These are phyloP conservation scores for Hydrozoanthus gracilis DNA, from an alignment of 92 coral and sea anemone genomes.

Conservation along the genomic window DNA sequence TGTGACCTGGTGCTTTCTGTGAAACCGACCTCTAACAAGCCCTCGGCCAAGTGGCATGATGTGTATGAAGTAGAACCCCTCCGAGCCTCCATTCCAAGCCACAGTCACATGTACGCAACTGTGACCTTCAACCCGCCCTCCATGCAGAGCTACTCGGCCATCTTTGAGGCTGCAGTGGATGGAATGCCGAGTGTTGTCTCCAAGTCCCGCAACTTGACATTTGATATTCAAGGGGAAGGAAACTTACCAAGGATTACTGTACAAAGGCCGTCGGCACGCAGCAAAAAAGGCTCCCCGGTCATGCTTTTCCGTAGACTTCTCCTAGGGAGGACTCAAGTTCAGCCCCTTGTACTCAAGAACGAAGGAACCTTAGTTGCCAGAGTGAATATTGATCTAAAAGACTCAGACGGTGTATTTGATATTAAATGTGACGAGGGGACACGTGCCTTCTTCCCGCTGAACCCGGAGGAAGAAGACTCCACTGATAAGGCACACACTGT, in stretches of 20 bases:
- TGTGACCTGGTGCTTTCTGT: conserved; percentile 94
- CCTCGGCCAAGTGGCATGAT: conserved; percentile 98
- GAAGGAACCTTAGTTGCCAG: conserved; percentile 91
- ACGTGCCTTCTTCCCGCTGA: conserved; percentile 65
- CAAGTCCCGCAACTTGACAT: conserved; percentile 90
- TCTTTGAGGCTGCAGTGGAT: conserved; percentile 96
- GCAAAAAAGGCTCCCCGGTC: conserved; percentile 91
- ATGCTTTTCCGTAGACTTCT: conserved; percentile 88
- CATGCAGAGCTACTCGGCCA: conserved; percentile 93
- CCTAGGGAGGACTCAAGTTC: conserved; percentile 88
- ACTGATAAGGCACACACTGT: conserved; percentile 62
- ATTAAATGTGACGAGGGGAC: conserved; percentile 74
- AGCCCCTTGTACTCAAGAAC: conserved; percentile 80
- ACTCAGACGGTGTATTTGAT: conserved; percentile 78
- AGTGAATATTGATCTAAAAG: conserved; percentile 83
- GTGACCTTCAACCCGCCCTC: conserved; percentile 96
- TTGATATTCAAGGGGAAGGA: conserved; percentile 99
- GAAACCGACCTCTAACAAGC: conserved; percentile 94
- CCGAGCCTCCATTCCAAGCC: conserved; percentile 95
- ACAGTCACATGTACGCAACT: conserved; percentile 87
- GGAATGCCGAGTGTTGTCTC: conserved; percentile 97
- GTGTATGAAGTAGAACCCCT: conserved; percentile 93
- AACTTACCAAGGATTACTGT: conserved; percentile 90
- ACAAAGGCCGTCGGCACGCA: conserved; percentile 88
- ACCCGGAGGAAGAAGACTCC: conserved; percentile 58